Evolutionary conservation across 1,140 invertebrate species (phyloP).

Genomic region (Phymorhynchus buccinoides): DNA sequence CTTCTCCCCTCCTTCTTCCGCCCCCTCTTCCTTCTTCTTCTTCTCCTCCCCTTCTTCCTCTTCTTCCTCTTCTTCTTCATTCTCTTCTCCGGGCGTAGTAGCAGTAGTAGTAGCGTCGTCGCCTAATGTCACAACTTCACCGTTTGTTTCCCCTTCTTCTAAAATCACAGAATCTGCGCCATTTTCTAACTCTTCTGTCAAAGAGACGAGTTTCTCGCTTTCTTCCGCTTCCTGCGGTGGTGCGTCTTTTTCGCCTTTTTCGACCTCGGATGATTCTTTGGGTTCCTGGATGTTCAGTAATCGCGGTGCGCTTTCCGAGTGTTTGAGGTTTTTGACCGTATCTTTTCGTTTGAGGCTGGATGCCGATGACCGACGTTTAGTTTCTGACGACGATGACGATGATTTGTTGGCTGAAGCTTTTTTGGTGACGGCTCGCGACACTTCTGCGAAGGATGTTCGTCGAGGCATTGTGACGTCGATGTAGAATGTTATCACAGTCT

Average conservation of each 20-base stretch:
- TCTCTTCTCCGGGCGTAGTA: too few relatives aligned
- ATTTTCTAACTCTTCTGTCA: neutral
- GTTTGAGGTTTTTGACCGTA: neutral
- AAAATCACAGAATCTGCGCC: neutral
- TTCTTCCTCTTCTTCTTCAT: neutral
- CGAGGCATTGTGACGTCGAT: neutral
- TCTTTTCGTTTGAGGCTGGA: neutral
- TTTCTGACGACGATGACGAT: too few relatives aligned
- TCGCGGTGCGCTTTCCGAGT: neutral
- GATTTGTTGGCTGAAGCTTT: neutral
- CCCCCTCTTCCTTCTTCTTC: neutral
- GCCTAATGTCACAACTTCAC: neutral
- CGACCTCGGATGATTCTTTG: too few relatives aligned
- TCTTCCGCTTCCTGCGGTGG: neutral
- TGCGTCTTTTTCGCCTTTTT: neutral
- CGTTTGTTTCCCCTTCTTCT: neutral
- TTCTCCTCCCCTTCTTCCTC: neutral
- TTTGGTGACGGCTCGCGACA: neutral
- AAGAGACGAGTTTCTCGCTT: neutral
- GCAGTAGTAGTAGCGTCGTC: neutral
- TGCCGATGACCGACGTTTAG: neutral
- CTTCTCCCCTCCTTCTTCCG: neutral
- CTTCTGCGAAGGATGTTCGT: neutral
- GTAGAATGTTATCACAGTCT: neutral
- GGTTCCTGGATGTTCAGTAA: neutral